Percentiles rank a stretch among this genome's conserved stretches.
Evolutionary conservation across 2,888 invertebrate species (phyloP).

Genomic region (Rhaphigaster nebulosa): DNA sequence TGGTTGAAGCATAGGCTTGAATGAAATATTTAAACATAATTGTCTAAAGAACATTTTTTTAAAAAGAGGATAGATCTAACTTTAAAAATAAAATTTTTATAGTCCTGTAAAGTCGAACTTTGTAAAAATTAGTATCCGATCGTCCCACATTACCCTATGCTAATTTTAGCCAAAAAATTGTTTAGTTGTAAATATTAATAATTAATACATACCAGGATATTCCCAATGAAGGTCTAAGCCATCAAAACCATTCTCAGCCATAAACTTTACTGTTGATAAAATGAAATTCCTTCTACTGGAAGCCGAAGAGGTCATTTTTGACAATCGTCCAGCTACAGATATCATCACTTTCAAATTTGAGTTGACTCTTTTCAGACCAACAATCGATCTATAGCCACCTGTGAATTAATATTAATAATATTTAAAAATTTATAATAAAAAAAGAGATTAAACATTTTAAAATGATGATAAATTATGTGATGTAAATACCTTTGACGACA

Average conservation of each 20-base stretch:
- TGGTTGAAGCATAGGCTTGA: no score
- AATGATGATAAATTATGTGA: conserved; percentile 31
- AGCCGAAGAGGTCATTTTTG: conserved; percentile 75
- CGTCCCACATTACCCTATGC: no score
- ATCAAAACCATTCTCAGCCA: conserved; percentile 81
- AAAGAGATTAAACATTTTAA: background rate
- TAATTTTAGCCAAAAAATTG: background rate
- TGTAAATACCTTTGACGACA: conserved; percentile 76
- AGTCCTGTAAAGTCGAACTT: no score
- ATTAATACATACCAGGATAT: conserved; percentile 72
- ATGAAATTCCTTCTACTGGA: conserved; percentile 74
- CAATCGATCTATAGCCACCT: conserved; percentile 82
- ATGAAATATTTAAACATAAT: no score
- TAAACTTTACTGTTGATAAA: conserved; percentile 75
- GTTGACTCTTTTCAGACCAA: conserved; percentile 77
- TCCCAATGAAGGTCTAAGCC: conserved; percentile 87
- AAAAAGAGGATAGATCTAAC: no score
- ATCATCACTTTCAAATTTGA: conserved; percentile 78
- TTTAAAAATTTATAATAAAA: background rate
- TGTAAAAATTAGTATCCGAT: no score
- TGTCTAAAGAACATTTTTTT: no score
- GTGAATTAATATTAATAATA: conserved; percentile 61
- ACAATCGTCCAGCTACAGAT: conserved; percentile 80
- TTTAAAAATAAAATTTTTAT: no score
- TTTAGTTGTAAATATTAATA: background rate